phyloP scores from a whole-genome alignment of 2,113 vertebrate genomes.

The Hyperoodon ampullatus region DNA sequence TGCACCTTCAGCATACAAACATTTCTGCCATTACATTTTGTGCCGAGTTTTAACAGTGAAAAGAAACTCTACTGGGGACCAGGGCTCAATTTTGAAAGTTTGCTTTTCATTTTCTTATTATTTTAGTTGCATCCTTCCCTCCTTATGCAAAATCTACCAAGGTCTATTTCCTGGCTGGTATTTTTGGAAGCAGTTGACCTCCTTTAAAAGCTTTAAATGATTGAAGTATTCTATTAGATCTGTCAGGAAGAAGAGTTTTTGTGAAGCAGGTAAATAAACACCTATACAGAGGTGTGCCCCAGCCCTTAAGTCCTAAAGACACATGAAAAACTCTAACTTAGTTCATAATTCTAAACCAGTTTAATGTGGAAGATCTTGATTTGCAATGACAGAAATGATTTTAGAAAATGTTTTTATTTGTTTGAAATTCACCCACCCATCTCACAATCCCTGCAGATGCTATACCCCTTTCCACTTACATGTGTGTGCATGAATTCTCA shows the following conservation, averaged over 20 bases:
- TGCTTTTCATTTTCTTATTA: neutral
- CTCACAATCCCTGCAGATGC: neutral
- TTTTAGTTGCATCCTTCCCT: neutral
- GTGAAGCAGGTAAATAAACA: neutral
- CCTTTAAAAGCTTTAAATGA: neutral
- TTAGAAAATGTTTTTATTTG: neutral
- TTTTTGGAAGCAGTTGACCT: neutral
- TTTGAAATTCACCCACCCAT: neutral
- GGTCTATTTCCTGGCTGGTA: neutral
- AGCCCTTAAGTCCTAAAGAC: neutral
- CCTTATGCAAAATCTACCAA: neutral
- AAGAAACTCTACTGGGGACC: neutral
- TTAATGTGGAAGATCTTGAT: neutral
- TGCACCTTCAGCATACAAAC: neutral
- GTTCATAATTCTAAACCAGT: neutral
- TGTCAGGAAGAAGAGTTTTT: neutral
- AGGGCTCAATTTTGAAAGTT: neutral
- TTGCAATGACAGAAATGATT: neutral
- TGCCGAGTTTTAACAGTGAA: neutral
- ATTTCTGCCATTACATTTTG: fast-evolving
- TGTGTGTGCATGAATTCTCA: neutral
- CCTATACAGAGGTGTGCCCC: neutral
- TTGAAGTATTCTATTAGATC: neutral
- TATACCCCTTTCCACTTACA: neutral
- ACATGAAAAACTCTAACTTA: neutral